Conservation (phyloP, 53 echinoderm and acorn worm genomes). For the Stichopus horrens region DNA sequence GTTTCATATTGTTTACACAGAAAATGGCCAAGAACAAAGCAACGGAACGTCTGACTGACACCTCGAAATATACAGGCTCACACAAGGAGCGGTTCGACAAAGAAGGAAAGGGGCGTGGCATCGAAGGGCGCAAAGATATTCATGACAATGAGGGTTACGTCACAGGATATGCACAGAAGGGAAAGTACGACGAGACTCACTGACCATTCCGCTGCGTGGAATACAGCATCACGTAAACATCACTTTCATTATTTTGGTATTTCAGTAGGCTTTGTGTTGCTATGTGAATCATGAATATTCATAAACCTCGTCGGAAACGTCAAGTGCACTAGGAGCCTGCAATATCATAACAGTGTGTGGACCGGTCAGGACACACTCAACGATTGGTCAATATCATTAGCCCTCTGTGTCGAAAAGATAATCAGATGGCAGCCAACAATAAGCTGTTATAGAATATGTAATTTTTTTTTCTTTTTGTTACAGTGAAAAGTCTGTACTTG, state of each 20-base stretch:
- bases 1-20: conserved; percentile 2
- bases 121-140: conserved; percentile 69
- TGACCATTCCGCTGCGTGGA: conserved; percentile 24
- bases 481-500: too few relatives aligned
- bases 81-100: conserved; percentile 86
- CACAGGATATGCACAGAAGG: conserved; percentile 61
- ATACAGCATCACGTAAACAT: neutral
- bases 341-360: too few relatives aligned
- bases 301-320: too few relatives aligned
- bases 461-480: too few relatives aligned
- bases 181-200: conserved; percentile 61
- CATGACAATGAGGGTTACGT: conserved; percentile 67
- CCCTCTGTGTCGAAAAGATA: too few relatives aligned
- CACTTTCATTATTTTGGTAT: neutral
- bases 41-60: conserved; percentile 73
- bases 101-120: conserved; percentile 74
- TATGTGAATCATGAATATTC: neutral
- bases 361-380: too few relatives aligned
- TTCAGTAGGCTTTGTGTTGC: neutral
- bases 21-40: conserved; percentile 51
- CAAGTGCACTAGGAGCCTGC: too few relatives aligned
- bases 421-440: too few relatives aligned
- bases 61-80: conserved; percentile 78
- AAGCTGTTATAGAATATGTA: too few relatives aligned
- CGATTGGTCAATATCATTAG: too few relatives aligned